phyloP scores from a whole-genome alignment of 2,888 invertebrate genomes.

The Peribatodes rhomboidaria region DNA sequence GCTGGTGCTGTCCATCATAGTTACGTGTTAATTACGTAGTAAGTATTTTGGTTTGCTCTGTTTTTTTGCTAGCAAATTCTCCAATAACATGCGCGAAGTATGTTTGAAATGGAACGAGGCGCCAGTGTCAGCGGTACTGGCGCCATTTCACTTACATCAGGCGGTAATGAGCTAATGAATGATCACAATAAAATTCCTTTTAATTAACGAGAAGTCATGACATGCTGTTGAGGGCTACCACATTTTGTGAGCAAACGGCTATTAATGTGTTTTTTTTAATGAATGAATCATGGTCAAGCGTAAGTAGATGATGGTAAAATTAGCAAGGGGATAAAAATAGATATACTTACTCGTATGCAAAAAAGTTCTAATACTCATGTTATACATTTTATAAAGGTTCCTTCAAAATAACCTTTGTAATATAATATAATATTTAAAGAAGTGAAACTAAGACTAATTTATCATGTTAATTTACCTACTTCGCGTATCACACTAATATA shows the following conservation, averaged over 20 bases:
- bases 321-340: neutral
- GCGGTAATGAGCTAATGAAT: constrained; percentile 24
- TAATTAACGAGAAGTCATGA: constrained; percentile 21
- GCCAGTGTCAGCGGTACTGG: constrained; percentile 19
- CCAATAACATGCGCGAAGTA: constrained; percentile 35
- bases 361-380: neutral
- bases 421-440: no score
- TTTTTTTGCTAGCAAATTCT: constrained; percentile 41
- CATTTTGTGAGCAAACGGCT: constrained; percentile 14
- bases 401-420: neutral
- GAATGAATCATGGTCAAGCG: constrained; percentile 15
- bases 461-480: no score
- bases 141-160: constrained; percentile 28
- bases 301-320: neutral
- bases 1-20: constrained; percentile 50
- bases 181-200: constrained; percentile 30
- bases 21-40: constrained; percentile 45
- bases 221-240: constrained; percentile 30
- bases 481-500: no score
- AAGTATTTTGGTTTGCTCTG: constrained; percentile 37
- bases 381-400: neutral
- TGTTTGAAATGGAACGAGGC: constrained; percentile 22
- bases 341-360: neutral
- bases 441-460: no score
- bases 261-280: constrained; percentile 17